Percentiles rank a stretch among this genome's conserved stretches.
Evolutionary conservation across 2,113 vertebrate species (phyloP).

Genomic region (Sander vitreus): DNA sequence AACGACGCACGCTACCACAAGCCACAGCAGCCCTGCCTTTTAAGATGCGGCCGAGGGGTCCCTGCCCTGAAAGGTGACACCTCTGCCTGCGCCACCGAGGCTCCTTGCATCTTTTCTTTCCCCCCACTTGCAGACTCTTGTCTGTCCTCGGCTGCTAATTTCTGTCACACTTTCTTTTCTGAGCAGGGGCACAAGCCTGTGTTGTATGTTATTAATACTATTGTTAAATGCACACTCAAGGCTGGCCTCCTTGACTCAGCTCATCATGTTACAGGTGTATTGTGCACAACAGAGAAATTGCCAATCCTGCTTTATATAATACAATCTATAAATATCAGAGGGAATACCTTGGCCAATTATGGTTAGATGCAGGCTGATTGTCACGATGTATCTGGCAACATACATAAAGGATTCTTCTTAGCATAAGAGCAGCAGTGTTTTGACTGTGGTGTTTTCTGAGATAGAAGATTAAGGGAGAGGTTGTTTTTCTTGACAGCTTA

Average conservation of each 20-base stretch:
- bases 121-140: constrained; percentile 73
- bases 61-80: constrained; percentile 75
- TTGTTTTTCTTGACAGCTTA: neutral
- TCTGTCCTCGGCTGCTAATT: constrained; percentile 80
- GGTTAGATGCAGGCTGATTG: constrained; percentile 52
- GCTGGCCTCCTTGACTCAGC: constrained; percentile 64
- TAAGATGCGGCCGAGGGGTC: constrained; percentile 66
- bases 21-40: constrained; percentile 65
- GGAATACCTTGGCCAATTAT: constrained; percentile 70
- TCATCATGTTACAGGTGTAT: constrained; percentile 80
- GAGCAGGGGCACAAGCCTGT: constrained; percentile 35
- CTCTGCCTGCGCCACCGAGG: constrained; percentile 51
- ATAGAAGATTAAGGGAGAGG: neutral
- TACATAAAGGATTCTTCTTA: constrained; percentile 21
- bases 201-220: constrained; percentile 81
- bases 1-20: constrained; percentile 50
- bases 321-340: constrained; percentile 73
- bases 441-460: neutral
- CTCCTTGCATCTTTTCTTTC: constrained; percentile 75
- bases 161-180: constrained; percentile 68
- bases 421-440: neutral
- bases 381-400: constrained; percentile 28
- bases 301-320: constrained; percentile 71
- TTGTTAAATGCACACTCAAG: constrained; percentile 81
- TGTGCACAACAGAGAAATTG: constrained; percentile 69